Base-by-base conservation (phyloP, 2,797 vertebrate genomes). In the Alfaro cultratus region DNA sequence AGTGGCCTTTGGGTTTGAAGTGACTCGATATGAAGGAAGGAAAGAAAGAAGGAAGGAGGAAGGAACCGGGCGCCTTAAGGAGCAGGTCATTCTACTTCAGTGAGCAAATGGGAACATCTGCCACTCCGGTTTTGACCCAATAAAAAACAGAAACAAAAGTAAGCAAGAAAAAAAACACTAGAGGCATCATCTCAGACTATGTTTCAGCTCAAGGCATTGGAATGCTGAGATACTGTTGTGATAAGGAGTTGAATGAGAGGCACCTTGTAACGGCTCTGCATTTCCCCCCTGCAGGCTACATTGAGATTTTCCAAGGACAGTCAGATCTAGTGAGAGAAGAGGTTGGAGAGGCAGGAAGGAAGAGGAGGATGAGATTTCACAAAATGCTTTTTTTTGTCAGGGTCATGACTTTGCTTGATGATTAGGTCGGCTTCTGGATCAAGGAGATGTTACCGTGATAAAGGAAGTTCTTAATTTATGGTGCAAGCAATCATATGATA, bases 201-300 rank as follows among this genome's bases (percentile, higher is more conserved):
- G 93, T 94, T 95, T 92, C 94, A 92, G 92, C 90, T 94, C 93
- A 95, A 83, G 86, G 93, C 91, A 94, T 91, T 31, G 95, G 95
- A 95, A 95, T 96, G 94, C 89, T 91, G 87, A 86, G 93, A 92
- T 94, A 94, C 94, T 94, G 93, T 91, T 92, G 88, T 90, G 93
- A 95, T 93, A 94, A 94, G 85, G 74, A 88, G 74, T 57, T 86
- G 80, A 87, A 88, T 92, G 90, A 91, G 93, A 88, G 80, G 82
- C 71, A 74, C 21, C 85, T 53, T 90, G 84, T 70, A 86, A 89
- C 84, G 79, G 78, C 86, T 81, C 83, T 83, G 82, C 73, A 31
- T 16, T 15, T 0, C n/a, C 29, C 36, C 84, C 82, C 83, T 60
- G 43, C 82, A 87, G 86, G 88, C 81, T 83, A 68, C 74, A 83